phyloP scores from a whole-genome alignment of 2,797 vertebrate species.

The Taenioides sp. region DNA sequence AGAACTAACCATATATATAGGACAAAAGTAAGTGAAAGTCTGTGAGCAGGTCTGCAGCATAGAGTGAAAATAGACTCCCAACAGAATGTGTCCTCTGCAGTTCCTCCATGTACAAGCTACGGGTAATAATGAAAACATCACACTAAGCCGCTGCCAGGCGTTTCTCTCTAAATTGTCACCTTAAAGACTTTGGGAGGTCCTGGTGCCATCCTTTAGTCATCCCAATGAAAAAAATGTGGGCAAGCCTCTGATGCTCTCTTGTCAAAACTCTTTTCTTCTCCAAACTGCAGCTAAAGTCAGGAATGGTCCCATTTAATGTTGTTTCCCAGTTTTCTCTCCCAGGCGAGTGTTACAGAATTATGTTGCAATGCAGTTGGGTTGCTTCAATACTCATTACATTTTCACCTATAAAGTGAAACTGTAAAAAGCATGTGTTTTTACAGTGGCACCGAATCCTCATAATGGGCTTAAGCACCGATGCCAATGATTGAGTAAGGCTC shows the following conservation, averaged over 20 bases:
- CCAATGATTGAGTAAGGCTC: conserved; percentile 30
- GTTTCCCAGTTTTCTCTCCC: conserved; percentile 22
- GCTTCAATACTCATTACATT: conserved; percentile 21
- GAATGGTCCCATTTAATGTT: background rate
- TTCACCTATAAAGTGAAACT: background rate
- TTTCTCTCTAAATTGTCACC: too few species aligned
- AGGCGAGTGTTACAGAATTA: conserved; percentile 8
- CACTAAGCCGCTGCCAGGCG: too few species aligned
- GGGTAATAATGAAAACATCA: too few species aligned
- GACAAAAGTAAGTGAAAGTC: too few species aligned
- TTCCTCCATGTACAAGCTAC: too few species aligned
- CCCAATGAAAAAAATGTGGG: too few species aligned
- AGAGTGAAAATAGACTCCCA: too few species aligned
- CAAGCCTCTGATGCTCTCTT: background rate
- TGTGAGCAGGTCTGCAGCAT: too few species aligned
- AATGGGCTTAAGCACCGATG: conserved; percentile 5
- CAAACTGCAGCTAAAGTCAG: background rate
- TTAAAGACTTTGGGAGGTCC: too few species aligned
- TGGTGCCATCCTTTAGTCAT: too few species aligned
- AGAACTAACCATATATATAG: too few species aligned
- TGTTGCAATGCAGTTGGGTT: conserved; percentile 32
- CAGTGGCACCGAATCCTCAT: background rate
- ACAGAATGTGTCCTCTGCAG: too few species aligned
- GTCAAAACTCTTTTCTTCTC: background rate
- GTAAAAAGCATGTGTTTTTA: background rate